These are phyloP conservation scores for Excalfactoria chinensis DNA, from an alignment of 2,113 vertebrate species.

Conservation along the genomic window DNA sequence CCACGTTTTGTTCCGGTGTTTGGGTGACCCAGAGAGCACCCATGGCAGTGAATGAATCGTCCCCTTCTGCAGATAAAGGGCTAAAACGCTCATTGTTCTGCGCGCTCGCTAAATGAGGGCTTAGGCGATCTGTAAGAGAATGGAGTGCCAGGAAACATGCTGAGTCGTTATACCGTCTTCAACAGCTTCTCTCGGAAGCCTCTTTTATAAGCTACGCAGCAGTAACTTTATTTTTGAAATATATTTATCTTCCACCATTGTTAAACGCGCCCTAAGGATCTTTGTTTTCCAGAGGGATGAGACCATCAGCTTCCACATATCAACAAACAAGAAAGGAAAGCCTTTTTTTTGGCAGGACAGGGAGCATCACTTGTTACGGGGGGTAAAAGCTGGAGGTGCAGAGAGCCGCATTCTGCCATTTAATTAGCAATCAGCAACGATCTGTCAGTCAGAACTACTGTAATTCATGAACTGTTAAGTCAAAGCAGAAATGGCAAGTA, in stretches of 20 bases:
- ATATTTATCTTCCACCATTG: constrained; percentile 38
- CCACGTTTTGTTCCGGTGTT: not conserved
- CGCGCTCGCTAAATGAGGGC: constrained; percentile 1
- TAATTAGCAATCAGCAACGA: constrained; percentile 70
- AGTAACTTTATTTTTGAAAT: constrained; percentile 2
- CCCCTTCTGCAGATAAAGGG: constrained; percentile 45
- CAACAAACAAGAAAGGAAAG: constrained; percentile 13
- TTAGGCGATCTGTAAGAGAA: constrained; percentile 14
- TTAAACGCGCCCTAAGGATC: constrained; percentile 40
- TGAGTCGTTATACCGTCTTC: not conserved
- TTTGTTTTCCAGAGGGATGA: constrained; percentile 58
- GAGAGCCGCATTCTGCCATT: constrained; percentile 42
- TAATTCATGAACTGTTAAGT: constrained; percentile 64
- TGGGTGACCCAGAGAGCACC: not conserved
- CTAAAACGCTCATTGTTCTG: constrained; percentile 33
- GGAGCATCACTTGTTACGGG: not conserved
- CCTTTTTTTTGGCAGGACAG: not conserved
- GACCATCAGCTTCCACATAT: constrained; percentile 42
- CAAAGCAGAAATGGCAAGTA: constrained; percentile 71
- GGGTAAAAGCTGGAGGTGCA: constrained; percentile 16
- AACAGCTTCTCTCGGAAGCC: constrained; percentile 23
- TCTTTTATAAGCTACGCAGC: not conserved
- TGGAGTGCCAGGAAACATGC: not conserved
- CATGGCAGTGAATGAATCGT: not conserved
- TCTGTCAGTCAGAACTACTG: constrained; percentile 52